Percentiles rank a stretch among this genome's conserved stretches.
These are phyloP conservation scores for Ips nitidus DNA, from an alignment of 1,140 invertebrate genomes.

Conservation along the genomic window DNA sequence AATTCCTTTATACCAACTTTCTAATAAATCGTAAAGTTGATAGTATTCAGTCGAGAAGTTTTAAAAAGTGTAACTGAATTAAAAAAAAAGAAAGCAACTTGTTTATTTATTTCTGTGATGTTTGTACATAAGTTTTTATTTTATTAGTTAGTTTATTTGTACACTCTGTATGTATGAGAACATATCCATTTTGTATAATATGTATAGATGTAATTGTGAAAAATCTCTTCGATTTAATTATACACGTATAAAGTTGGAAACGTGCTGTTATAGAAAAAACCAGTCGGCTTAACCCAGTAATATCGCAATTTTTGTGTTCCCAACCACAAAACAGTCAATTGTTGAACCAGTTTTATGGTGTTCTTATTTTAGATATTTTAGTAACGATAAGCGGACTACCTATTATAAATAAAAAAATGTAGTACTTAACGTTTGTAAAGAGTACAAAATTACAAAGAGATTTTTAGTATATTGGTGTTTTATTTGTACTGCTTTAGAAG, in stretches of 20 bases:
- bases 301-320: too few species aligned
- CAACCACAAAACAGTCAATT: too few species aligned
- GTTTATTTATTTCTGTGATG: slow-evolving; percentile 27
- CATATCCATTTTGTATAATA: slow-evolving; percentile 24
- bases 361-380: background rate
- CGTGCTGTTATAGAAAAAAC: too few species aligned
- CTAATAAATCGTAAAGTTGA: too few species aligned
- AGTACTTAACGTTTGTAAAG: slow-evolving; percentile 26
- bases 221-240: background rate
- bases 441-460: slow-evolving; percentile 30
- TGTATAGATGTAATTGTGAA: slow-evolving; percentile 8
- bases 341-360: slow-evolving; percentile 19
- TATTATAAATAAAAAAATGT: slow-evolving; percentile 12
- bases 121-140: slow-evolving; percentile 25
- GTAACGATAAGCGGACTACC: slow-evolving; percentile 13
- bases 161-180: slow-evolving; percentile 16
- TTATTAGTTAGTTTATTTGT: background rate
- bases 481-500: background rate
- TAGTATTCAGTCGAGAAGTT: too few species aligned
- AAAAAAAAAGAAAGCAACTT: too few species aligned
- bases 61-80: too few species aligned
- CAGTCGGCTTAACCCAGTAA: too few species aligned
- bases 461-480: slow-evolving; percentile 17
- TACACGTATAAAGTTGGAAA: too few species aligned
- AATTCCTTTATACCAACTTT: too few species aligned